Evolutionary conservation across 1,140 invertebrate genomes (phyloP), one percentile per base, ranked within the genome.

Genomic region (Bilobella aurantiaca): DNA sequence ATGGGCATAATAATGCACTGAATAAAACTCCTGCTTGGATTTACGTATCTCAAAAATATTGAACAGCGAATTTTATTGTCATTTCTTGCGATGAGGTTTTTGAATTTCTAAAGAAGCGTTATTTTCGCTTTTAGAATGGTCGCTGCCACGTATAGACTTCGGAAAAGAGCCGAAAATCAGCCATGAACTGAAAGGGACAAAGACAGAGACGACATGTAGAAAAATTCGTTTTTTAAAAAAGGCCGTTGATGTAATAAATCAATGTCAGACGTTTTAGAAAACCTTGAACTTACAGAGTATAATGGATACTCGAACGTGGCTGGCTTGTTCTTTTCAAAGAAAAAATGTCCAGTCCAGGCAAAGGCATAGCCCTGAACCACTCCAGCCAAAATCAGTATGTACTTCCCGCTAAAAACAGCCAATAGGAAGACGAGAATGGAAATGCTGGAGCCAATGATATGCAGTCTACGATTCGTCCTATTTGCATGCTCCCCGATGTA

Each of bases 261-360:
- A 5, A 32, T 16, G 5, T 47, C 8, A 49, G 2, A 29, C 34
- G 30, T 32, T 42, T 53, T n/a, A n/a, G n/a, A n/a, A n/a, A n/a
- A n/a, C n/a, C n/a, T 53, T 53, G 21, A 23, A 37, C 62, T 68
- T 68, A 72, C 71, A 0, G 71, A 73, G 49, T 72, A 69, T 49
- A 73, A 29, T 1, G 73, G 73, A 66, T 73, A 67, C 31, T 69
- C 64, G 31, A 73, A 73, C 0, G 73, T 73, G 1, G 73, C 73
- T 27, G 73, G 73, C 56, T 70, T 73, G 42, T 73, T 73, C 56
- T 65, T 69, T 56, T 73, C 73, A 63, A 73, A 70, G 37, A 66
- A 61, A 28, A 73, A 73, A 57, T 73, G 73, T 30, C 70, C 70
- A 23, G 71, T 29, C 73, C 73, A 73, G 8, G 73, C 73, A 8